Percentiles rank a stretch among this genome's conserved stretches.
phyloP scores from a whole-genome alignment of 1,140 invertebrate species.

The Medauroidea extradentata region DNA sequence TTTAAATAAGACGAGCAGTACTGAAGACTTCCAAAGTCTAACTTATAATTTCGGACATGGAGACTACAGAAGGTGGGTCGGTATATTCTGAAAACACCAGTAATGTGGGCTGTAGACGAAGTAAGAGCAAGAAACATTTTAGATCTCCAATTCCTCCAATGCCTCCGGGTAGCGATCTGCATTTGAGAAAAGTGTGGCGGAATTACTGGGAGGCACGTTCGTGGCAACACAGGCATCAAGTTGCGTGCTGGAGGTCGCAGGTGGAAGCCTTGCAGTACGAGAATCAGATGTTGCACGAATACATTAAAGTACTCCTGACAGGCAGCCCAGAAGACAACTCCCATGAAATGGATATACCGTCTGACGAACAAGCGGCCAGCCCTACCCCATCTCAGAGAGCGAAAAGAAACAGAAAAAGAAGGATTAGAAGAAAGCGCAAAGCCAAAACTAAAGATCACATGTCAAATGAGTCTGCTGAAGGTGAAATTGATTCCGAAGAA shows the following conservation, averaged over 20 bases:
- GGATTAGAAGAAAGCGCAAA: too few species aligned
- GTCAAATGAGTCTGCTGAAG: slow-evolving; percentile 27
- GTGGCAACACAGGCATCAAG: slow-evolving; percentile 50
- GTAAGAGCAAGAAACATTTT: too few species aligned
- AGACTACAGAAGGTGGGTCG: too few species aligned
- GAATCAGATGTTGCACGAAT: slow-evolving; percentile 52
- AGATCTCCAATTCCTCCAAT: too few species aligned
- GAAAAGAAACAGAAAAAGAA: too few species aligned
- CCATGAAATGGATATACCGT: slow-evolving; percentile 11
- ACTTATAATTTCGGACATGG: too few species aligned
- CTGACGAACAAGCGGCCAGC: not conserved
- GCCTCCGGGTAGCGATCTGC: not conserved
- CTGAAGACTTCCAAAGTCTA: too few species aligned
- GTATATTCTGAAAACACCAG: too few species aligned
- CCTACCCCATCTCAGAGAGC: too few species aligned
- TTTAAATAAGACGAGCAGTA: too few species aligned
- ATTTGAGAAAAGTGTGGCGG: slow-evolving; percentile 3
- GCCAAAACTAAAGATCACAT: slow-evolving; percentile 9
- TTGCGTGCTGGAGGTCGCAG: slow-evolving; percentile 62
- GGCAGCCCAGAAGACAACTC: slow-evolving; percentile 14
- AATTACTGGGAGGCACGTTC: not conserved
- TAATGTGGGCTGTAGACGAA: too few species aligned
- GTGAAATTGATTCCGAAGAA: slow-evolving; percentile 51
- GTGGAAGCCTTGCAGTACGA: slow-evolving; percentile 59
- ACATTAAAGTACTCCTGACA: slow-evolving; percentile 28